These are phyloP conservation scores for Mesocricetus auratus DNA, from an alignment of 2,113 vertebrate genomes.

Conservation along the genomic window DNA sequence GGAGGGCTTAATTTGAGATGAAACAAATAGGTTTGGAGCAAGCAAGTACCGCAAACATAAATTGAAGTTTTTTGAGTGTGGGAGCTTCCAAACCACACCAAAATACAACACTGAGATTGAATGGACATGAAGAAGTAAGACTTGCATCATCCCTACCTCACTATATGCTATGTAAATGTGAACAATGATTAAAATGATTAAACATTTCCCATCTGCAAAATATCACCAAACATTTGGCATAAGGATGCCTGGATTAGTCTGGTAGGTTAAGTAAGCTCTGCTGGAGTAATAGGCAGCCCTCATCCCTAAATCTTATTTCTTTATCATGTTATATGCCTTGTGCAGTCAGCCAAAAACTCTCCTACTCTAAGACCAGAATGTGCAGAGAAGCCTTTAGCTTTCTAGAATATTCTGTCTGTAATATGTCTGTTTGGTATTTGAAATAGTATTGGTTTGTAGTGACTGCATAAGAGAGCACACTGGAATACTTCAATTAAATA, in stretches of 20 bases:
- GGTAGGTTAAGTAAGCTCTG: background rate
- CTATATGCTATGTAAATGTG: background rate
- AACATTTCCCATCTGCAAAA: background rate
- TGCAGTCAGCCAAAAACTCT: background rate
- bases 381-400: background rate
- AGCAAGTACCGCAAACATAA: constrained; percentile 16
- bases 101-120: background rate
- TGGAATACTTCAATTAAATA: background rate
- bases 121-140: background rate
- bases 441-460: background rate
- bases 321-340: background rate
- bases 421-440: background rate
- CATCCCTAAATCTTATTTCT: background rate
- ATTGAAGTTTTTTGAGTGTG: constrained; percentile 19
- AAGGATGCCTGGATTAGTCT: background rate
- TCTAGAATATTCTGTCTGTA: background rate
- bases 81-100: background rate
- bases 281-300: background rate
- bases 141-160: background rate
- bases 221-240: background rate
- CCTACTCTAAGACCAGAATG: background rate
- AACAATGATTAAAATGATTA: background rate
- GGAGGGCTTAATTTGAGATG: constrained; percentile 60
- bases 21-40: constrained; percentile 30
- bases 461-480: background rate